Evolutionary conservation across 2,113 vertebrate species (phyloP), one percentile per base, ranked within the genome.

Genomic region (Oreochromis niloticus): DNA sequence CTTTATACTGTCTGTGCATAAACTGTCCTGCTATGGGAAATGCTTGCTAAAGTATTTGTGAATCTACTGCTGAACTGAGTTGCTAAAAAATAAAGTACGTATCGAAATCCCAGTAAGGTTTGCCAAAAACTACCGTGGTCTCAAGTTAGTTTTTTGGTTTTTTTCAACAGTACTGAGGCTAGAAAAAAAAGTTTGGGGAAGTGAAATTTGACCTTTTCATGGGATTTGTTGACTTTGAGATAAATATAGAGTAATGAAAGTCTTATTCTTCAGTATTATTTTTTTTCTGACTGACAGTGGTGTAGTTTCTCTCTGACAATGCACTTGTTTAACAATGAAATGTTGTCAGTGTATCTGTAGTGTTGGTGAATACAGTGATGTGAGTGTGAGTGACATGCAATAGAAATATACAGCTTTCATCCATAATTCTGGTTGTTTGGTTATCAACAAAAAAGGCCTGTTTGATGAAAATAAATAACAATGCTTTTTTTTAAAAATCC

Each of bases 391-490:
- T 90, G 83, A 90, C 79, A 39, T 75, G 41, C 75, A 73, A 48
- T 84, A 81, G 68, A 82, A 85, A 89, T 61, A 81, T 87, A 55
- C 80, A 52, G 19, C 43, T 71, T 87, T 85, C 41, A 68, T 34
- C 11, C 57, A 84, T 63, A 81, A 86, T 32, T 83, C 82, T 86
- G 82, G 54, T 84, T 90, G 84, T 88, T 93, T 91, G 73, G 82
- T 81, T 83, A 80, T 79, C 50, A 34, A 46, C 57, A 80, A 39
- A 86, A 87, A 63, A 63, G 3, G 68, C 54, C 57, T 93, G 86
- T 91, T 90, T 89, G 54, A 85, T 84, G 52, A 56, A 84, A 94
- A 92, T 92, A 83, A 94, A 94, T n/a, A 19, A 41, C 39, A 32
- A 11, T 68, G 17, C 7, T 57, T 80, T 80, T 43, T 80, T 2